These are phyloP conservation scores for Lasaia peninsularis DNA, from an alignment of 1,140 invertebrate species.

Conservation along the genomic window DNA sequence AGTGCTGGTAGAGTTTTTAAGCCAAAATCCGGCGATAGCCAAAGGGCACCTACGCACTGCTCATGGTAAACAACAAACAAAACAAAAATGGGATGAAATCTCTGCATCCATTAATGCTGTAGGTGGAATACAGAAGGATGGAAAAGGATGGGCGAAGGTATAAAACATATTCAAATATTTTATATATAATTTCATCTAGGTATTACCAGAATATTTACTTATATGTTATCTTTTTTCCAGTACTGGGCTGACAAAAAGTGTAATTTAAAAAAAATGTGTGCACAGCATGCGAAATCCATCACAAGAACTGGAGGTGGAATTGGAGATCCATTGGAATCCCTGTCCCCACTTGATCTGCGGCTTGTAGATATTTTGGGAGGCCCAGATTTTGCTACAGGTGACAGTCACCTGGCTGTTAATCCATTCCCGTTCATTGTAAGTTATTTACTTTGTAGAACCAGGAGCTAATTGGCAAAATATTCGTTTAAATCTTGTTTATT, in stretches of 20 bases:
- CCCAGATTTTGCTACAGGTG: neutral
- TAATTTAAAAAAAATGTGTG: neutral
- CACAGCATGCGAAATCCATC: neutral
- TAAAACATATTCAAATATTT: neutral
- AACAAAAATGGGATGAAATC: neutral
- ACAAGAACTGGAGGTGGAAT: neutral
- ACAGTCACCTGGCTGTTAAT: neutral
- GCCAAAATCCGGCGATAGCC: neutral
- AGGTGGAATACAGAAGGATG: neutral
- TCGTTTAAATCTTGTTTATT: too few species aligned
- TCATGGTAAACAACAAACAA: neutral
- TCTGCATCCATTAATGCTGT: neutral
- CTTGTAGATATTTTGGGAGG: neutral
- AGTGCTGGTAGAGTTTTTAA: neutral
- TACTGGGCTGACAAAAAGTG: constrained; percentile 6
- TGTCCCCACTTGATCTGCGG: neutral
- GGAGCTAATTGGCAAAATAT: too few species aligned
- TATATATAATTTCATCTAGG: neutral
- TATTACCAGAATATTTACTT: too few species aligned
- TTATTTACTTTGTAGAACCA: too few species aligned
- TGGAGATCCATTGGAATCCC: neutral
- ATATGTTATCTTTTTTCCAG: neutral
- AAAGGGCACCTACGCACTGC: neutral
- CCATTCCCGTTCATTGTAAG: neutral
- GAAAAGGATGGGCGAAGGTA: neutral